Evolutionary conservation across 2,797 vertebrate genomes (phyloP).

Genomic region (Anguilla pacifica): DNA sequence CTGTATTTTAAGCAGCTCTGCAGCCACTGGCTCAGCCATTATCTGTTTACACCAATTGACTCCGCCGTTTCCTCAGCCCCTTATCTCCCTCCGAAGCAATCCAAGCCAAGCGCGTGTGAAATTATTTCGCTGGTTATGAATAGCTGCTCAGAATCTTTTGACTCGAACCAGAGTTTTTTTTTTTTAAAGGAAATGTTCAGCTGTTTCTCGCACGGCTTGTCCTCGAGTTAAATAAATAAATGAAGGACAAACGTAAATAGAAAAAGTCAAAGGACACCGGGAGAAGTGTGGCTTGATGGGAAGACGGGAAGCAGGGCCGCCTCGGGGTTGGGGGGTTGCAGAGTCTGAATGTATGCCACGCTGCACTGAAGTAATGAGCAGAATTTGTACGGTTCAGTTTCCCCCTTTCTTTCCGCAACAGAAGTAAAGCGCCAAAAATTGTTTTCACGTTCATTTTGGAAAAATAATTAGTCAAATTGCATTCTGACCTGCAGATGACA

Average conservation of each 20-base stretch:
- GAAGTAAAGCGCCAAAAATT: background rate
- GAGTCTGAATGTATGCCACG: background rate
- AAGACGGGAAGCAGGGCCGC: background rate
- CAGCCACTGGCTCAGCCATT: conserved; percentile 30
- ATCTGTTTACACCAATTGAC: conserved; percentile 36
- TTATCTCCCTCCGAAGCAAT: conserved; percentile 28
- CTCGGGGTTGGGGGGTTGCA: background rate
- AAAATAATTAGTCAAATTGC: background rate
- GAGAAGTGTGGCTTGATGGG: background rate
- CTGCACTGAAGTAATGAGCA: background rate
- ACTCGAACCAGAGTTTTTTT: background rate
- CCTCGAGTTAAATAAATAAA: conserved; percentile 8
- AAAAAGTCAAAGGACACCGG: background rate
- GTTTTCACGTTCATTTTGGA: background rate
- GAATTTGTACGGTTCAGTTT: background rate
- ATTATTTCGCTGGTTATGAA: conserved; percentile 34
- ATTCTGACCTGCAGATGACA: background rate
- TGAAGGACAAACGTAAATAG: background rate
- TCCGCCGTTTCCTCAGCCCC: conserved; percentile 5
- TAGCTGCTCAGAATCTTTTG: conserved; percentile 29
- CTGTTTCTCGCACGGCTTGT: background rate
- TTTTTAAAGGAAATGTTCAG: conserved; percentile 19
- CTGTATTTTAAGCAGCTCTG: conserved; percentile 14
- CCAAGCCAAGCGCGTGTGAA: conserved; percentile 32
- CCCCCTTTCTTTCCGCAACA: background rate